Evolutionary conservation across 2,797 vertebrate genomes (phyloP).

Genomic region (Ceryle rudis): DNA sequence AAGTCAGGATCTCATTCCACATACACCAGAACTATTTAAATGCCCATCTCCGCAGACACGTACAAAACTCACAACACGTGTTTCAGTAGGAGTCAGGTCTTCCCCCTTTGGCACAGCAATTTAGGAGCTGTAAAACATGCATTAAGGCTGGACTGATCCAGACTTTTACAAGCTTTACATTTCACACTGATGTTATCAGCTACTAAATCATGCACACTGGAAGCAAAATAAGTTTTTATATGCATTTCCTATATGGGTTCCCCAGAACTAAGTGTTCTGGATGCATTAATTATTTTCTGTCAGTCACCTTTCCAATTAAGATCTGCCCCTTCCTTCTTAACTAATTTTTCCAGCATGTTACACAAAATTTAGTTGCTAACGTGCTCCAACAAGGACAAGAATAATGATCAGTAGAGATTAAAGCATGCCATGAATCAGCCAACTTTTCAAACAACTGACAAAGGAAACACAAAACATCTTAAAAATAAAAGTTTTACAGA

Average conservation of each 20-base stretch:
- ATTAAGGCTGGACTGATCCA: constrained; percentile 43
- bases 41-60: fast-evolving
- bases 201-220: constrained; percentile 24
- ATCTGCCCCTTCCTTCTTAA: constrained; percentile 31
- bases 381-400: constrained; percentile 39
- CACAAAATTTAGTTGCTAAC: constrained; percentile 41
- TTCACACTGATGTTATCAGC: constrained; percentile 66
- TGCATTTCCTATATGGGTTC: constrained; percentile 5
- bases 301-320: constrained; percentile 45
- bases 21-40: neutral
- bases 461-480: neutral
- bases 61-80: neutral
- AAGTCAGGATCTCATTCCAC: neutral
- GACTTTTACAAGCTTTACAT: constrained; percentile 56
- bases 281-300: constrained; percentile 42
- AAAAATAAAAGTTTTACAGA: neutral
- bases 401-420: constrained; percentile 28
- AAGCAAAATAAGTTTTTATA: constrained; percentile 15
- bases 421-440: neutral
- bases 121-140: constrained; percentile 33
- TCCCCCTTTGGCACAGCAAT: neutral
- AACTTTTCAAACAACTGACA: constrained; percentile 17
- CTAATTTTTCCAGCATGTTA: constrained; percentile 35
- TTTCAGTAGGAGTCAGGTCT: neutral
- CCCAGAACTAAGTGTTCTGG: neutral